Base-by-base conservation (phyloP, 2,888 invertebrate species). In the Torymus tubicola region DNA sequence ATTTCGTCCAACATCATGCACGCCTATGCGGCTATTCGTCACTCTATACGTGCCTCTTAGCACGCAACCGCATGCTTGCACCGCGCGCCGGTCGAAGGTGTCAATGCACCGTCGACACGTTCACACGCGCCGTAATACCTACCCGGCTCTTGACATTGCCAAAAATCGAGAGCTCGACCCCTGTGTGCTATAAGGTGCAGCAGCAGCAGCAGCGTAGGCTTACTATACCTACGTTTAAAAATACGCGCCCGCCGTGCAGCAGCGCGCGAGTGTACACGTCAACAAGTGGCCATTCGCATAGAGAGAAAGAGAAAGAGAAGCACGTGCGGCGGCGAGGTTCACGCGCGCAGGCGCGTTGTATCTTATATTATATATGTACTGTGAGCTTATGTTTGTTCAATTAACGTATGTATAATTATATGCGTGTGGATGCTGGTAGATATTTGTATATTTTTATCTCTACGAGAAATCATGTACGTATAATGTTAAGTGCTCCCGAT, bases 131-230 rank as follows among this genome's bases (percentile, higher is more conserved):
- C 8, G 74, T n/a, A n/a, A n/a, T n/a, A 31, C 13, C n/a, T 14
- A n/a, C 14, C n/a, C 55, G 78, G 67, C 81, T 81, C 31, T 78
- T 81, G 81, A 78, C 78, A 78, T 81, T 81, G 81, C 75, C 78
- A 72, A 81, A 81, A 76, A 80, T 63, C 57, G 70, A 60, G 76
- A 61, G 53, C 61, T 10, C 5, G 14, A 18, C 21, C 14, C 11
- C n/a, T n/a, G n/a, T n/a, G n/a, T n/a, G 71, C 71, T 21, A 60
- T 16, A 60, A 60, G 77, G 52, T 16, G 50, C 21, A 24, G 2
- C n/a, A n/a, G 13, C 21, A 14, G 50, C 58, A 42, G 13, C 69
- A n/a, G 55, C 2, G 3, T 8, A 2, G 3, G 31, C 31, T 5
- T 31, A 3, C 31, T 8, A n/a, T 31, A 31, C 31, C 31, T 31